A percentile compares a stretch with the other conserved stretches of the same genome.
Conservation (phyloP, 2,888 invertebrate genomes). For the Hirtodrosophila histrioides region DNA sequence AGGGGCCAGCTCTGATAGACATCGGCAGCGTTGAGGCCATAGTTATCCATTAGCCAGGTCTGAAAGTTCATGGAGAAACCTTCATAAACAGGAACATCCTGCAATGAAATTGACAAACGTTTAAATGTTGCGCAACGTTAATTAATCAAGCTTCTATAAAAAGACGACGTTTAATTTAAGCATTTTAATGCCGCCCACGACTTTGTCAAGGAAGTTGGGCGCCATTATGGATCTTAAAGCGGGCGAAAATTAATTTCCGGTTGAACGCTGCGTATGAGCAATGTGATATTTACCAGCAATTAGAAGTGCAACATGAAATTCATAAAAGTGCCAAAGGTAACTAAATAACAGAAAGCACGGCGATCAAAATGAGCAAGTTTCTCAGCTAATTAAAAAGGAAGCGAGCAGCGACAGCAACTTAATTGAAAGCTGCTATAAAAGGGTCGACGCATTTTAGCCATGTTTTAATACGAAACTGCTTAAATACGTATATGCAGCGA, state of each 20-base stretch:
- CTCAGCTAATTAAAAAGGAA: conserved; percentile 63
- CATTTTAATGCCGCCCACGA: conserved; percentile 3
- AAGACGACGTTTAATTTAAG: neutral
- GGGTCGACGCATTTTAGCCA: conserved; percentile 63
- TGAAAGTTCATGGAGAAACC: conserved; percentile 64
- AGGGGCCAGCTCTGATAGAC: conserved; percentile 51
- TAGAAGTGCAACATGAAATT: conserved; percentile 57
- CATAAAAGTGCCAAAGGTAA: conserved; percentile 43
- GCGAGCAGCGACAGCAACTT: conserved; percentile 52
- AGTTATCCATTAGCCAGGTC: conserved; percentile 63
- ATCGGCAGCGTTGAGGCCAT: conserved; percentile 53
- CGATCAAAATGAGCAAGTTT: conserved; percentile 45
- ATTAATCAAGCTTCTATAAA: neutral
- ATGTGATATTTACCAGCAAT: conserved; percentile 48
- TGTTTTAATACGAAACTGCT: conserved; percentile 33
- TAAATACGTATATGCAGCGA: conserved; percentile 12
- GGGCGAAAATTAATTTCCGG: conserved; percentile 61
- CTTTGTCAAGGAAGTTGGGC: conserved; percentile 21
- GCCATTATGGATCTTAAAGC: conserved; percentile 7
- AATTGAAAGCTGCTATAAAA: conserved; percentile 72
- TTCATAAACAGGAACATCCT: conserved; percentile 64
- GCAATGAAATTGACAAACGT: conserved; percentile 25
- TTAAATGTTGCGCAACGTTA: conserved; percentile 7
- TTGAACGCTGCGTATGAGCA: conserved; percentile 60
- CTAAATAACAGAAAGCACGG: conserved; percentile 31